phyloP scores from a whole-genome alignment of 2,888 invertebrate species.

The Pollenia griseotomentosa region DNA sequence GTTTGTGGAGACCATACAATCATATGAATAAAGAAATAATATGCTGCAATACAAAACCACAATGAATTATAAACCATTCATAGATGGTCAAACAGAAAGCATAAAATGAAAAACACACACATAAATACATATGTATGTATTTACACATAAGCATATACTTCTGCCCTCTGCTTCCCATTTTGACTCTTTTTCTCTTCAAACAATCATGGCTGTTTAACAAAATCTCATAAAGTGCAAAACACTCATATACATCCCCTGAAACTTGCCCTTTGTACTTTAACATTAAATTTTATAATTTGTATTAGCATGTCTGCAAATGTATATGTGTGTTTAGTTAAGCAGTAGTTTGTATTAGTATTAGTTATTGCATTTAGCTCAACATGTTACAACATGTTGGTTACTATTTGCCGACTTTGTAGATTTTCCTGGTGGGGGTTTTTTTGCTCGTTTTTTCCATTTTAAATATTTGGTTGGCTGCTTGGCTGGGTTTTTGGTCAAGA shows the following conservation, averaged over 20 bases:
- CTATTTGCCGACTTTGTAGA: conserved; percentile 23
- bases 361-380: conserved; percentile 33
- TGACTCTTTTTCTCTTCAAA: too few relatives aligned
- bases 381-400: conserved; percentile 43
- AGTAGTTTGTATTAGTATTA: not conserved
- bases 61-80: conserved; percentile 60
- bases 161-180: too few relatives aligned
- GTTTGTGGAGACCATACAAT: conserved; percentile 2
- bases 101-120: not conserved
- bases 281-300: conserved; percentile 25
- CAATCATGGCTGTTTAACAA: not conserved
- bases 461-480: conserved; percentile 38
- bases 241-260: not conserved
- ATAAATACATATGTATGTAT: not conserved
- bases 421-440: not conserved
- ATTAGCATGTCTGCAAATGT: not conserved
- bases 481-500: conserved; percentile 53
- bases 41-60: conserved; percentile 57
- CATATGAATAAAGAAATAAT: conserved; percentile 8
- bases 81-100: conserved; percentile 17
- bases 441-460: conserved; percentile 16
- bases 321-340: not conserved
- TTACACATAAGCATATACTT: too few relatives aligned
- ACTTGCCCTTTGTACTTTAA: not conserved
- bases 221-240: not conserved